These are phyloP conservation scores for Psephotus haematonotus DNA, from an alignment of 2,113 vertebrate genomes.

Conservation along the genomic window DNA sequence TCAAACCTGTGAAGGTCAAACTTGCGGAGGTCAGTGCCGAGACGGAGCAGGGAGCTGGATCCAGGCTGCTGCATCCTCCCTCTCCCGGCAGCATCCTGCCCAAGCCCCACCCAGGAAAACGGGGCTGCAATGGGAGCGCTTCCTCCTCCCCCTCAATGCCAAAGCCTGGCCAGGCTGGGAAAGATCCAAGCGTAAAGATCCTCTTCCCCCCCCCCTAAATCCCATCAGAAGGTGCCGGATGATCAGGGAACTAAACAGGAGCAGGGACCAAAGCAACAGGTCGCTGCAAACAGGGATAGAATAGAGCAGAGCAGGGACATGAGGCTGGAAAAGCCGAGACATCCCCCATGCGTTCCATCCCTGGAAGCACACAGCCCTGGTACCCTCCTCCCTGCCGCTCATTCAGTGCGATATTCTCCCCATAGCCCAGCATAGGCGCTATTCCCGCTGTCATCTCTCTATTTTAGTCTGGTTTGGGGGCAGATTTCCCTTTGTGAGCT, in stretches of 20 bases:
- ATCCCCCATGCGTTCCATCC: not conserved
- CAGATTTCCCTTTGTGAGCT: not conserved
- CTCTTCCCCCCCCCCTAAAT: not conserved
- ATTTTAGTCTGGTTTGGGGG: not conserved
- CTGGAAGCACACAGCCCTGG: not conserved
- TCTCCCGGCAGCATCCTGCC: constrained; percentile 33
- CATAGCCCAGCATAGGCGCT: not conserved
- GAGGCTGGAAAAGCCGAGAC: not conserved
- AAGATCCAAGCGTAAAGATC: not conserved
- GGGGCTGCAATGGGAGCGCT: accelerated
- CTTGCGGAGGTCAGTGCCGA: not conserved
- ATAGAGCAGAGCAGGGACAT: not conserved
- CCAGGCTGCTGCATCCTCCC: not conserved
- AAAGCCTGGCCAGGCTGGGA: not conserved
- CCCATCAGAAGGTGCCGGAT: not conserved
- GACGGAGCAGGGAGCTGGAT: not conserved
- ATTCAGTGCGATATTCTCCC: not conserved
- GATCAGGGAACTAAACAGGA: not conserved
- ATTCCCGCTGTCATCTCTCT: not conserved
- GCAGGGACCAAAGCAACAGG: constrained; percentile 20
- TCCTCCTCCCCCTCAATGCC: not conserved
- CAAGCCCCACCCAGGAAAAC: constrained; percentile 43
- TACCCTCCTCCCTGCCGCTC: not conserved
- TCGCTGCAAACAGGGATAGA: not conserved
- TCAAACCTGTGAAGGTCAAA: constrained; percentile 52